Base-by-base conservation (phyloP, 2,888 invertebrate genomes). In the Seladonia tumulorum region DNA sequence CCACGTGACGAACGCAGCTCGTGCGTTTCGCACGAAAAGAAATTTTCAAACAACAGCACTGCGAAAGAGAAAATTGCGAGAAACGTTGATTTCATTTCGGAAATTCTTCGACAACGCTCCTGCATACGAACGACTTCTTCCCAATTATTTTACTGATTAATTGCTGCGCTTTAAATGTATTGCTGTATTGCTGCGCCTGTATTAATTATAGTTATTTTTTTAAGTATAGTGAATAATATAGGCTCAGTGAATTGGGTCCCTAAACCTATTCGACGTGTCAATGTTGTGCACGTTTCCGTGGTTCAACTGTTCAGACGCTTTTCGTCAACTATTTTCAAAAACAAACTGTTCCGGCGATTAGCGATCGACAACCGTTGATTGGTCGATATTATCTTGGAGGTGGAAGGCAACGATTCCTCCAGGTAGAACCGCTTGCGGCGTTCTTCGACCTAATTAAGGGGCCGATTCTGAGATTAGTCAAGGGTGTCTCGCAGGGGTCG, bases 391-490 rank as follows among this genome's bases (percentile, higher is more conserved):
- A 63, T 63, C 63, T 63, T 29, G 29, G 63, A 63, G 63, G 63
- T 29, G 29, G 63, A 63, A 63, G 16, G 63, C 63, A 18, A 29
- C 63, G 29, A 63, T 63, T 63, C 63, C 63, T 63, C 63, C 29
- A 63, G 63, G 63, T 63, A 29, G 63, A 63, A 63, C 63, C 63
- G 63, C 63, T 63, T 63, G 63, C 63, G 63, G 63, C 29, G 63
- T 63, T 63, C 63, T 63, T 63, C 63, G 63, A 63, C 63, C 63
- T 63, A 63, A 63, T 63, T 63, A 63, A 63, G 63, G 63, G 63
- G 29, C 63, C 16, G 63, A 63, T 63, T 63, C 63, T 18, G 63
- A 63, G 63, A 63, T 63, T 63, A 63, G 63, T 63, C 63, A 63
- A 29, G 63, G 63, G 63, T 63, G 63, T 63, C 63, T 63, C 63